phyloP scores from a whole-genome alignment of 2,113 vertebrate species.

The Numenius arquata region DNA sequence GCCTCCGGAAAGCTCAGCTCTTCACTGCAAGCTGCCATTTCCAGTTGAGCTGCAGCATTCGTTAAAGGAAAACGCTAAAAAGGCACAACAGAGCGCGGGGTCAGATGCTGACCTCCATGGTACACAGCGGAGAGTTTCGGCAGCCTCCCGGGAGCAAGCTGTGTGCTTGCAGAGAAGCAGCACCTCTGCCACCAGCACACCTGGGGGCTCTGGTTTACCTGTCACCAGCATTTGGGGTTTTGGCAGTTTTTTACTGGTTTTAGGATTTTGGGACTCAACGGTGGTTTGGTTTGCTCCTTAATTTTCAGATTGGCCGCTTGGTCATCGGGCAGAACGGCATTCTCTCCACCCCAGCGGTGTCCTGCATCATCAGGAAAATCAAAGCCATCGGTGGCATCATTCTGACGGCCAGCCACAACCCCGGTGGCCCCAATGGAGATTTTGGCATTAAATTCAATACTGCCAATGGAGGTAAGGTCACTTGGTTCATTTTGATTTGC shows the following conservation, averaged over 20 bases:
- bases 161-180: background rate
- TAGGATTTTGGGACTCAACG: background rate
- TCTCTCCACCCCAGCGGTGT: slow-evolving; percentile 95
- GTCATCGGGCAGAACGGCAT: slow-evolving; percentile 97
- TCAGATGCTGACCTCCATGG: background rate
- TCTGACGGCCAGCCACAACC: slow-evolving; percentile 97
- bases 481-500: background rate
- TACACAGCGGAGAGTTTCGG: rapidly evolving
- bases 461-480: slow-evolving; percentile 86
- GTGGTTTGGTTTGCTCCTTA: background rate
- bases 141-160: background rate
- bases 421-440: slow-evolving; percentile 92
- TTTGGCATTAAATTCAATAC: slow-evolving; percentile 99
- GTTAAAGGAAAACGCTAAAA: background rate
- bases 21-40: background rate
- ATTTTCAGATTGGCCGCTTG: slow-evolving; percentile 86
- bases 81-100: rapidly evolving
- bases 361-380: slow-evolving; percentile 95
- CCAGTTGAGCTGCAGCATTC: background rate
- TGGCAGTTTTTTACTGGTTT: background rate
- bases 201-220: background rate
- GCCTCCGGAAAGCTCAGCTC: background rate
- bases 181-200: background rate
- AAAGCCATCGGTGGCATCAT: slow-evolving; percentile 97
- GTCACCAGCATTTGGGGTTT: rapidly evolving